These are phyloP conservation scores for Scomber japonicus DNA, from an alignment of 2,113 vertebrate species.

Conservation along the genomic window DNA sequence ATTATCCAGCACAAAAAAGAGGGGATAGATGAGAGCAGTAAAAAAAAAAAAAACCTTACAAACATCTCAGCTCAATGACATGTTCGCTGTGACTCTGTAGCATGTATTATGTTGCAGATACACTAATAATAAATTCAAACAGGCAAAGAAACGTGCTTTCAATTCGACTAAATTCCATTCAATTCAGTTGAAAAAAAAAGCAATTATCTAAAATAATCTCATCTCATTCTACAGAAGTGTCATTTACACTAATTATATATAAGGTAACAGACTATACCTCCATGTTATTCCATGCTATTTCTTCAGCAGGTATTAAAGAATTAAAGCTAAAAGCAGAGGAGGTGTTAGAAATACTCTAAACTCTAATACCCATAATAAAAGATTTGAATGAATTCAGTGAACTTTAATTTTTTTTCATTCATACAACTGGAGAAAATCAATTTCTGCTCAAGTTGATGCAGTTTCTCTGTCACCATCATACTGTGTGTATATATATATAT, in stretches of 20 bases:
- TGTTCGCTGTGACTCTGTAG: background rate
- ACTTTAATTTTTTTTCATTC: background rate
- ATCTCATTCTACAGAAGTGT: background rate
- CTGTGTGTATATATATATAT: no score
- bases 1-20: conserved; percentile 4
- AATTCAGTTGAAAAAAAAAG: background rate
- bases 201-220: no score
- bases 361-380: background rate
- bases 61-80: background rate
- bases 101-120: background rate
- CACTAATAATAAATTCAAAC: background rate
- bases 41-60: background rate
- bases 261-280: background rate
- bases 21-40: background rate
- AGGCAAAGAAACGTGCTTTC: background rate
- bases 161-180: background rate
- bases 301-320: no score
- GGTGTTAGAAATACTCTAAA: background rate
- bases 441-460: background rate
- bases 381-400: no score
- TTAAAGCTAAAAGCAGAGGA: no score
- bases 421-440: background rate
- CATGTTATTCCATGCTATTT: no score
- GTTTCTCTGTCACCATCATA: background rate
- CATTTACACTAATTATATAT: background rate